A percentile compares a stretch with the other conserved stretches of the same genome.
These are phyloP conservation scores for Paracentrotus lividus DNA, from an alignment of 53 echinoderm and acorn worm genomes.

Conservation along the genomic window DNA sequence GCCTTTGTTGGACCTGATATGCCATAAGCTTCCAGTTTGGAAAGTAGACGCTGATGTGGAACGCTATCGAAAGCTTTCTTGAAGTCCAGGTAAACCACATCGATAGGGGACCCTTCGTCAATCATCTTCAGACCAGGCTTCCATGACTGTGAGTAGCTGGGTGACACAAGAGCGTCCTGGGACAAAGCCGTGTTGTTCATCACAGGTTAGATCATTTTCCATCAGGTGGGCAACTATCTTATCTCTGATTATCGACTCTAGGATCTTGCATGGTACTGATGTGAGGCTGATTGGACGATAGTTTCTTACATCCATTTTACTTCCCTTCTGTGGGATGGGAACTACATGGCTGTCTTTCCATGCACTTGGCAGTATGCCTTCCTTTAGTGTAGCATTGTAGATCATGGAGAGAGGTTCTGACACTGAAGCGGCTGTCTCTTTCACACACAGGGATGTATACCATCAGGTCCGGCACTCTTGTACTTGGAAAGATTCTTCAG, in stretches of 20 bases:
- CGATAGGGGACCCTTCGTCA: too few relatives aligned
- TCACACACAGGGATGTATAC: not conserved
- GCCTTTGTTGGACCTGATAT: too few relatives aligned
- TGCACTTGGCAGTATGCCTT: too few relatives aligned
- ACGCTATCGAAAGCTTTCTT: too few relatives aligned
- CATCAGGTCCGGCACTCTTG: conserved; percentile 21
- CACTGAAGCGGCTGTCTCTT: too few relatives aligned
- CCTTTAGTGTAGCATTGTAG: too few relatives aligned
- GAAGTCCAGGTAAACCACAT: too few relatives aligned
- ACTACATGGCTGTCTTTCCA: too few relatives aligned
- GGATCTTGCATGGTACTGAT: conserved; percentile 42
- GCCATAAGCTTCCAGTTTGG: too few relatives aligned
- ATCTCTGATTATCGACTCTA: conserved; percentile 56
- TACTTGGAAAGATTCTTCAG: not conserved
- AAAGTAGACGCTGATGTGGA: not conserved
- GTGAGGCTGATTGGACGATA: conserved; percentile 66
- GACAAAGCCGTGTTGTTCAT: conserved; percentile 62
- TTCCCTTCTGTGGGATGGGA: conserved; percentile 46
- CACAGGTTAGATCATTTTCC: not conserved
- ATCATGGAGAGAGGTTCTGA: too few relatives aligned
- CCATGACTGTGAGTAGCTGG: conserved; percentile 25
- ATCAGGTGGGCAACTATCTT: conserved; percentile 29
- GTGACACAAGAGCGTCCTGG: conserved; percentile 60
- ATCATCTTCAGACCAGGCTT: not conserved
- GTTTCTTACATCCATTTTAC: conserved; percentile 20